Evolutionary conservation across 2,888 invertebrate species (phyloP).

Genomic region (Villa cingulata): DNA sequence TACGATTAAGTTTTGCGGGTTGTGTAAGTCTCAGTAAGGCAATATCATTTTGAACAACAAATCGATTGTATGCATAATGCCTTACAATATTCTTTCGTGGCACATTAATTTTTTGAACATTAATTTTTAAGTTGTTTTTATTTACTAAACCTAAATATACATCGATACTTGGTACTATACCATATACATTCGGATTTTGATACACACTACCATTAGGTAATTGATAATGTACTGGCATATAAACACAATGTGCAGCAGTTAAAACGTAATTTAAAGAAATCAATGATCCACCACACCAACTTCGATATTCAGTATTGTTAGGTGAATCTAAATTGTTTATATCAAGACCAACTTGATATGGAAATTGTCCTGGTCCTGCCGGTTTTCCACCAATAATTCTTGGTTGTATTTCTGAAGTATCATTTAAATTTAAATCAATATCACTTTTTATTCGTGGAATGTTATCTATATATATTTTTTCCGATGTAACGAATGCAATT

Average conservation of each 20-base stretch:
- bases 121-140: not conserved
- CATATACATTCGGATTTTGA: not conserved
- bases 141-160: not conserved
- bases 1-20: not conserved
- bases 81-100: not conserved
- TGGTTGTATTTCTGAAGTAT: no score
- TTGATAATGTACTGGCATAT: not conserved
- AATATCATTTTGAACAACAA: not conserved
- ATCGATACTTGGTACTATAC: not conserved
- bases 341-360: not conserved
- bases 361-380: not conserved
- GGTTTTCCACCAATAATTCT: not conserved
- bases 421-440: no score
- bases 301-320: not conserved
- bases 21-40: not conserved
- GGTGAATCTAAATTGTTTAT: not conserved
- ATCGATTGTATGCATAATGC: not conserved
- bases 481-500: no score
- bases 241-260: not conserved
- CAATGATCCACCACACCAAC: not conserved
- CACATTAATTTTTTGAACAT: not conserved
- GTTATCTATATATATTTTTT: no score
- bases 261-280: not conserved
- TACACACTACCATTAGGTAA: not conserved
- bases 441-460: no score